Evolutionary conservation across 1,140 invertebrate genomes (phyloP).

Genomic region (Calliopsis andreniformis): DNA sequence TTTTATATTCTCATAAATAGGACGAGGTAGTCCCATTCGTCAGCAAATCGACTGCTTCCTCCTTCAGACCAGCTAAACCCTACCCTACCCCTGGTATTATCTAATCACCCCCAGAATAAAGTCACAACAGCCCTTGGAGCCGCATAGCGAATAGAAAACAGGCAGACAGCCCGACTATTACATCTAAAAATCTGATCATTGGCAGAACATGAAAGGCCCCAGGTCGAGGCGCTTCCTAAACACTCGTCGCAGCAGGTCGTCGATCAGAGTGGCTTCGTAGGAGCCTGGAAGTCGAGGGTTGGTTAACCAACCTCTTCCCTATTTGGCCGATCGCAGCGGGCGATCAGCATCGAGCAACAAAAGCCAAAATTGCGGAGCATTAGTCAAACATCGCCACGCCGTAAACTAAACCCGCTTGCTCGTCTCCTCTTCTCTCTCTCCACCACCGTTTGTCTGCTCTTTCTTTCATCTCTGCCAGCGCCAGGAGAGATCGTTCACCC

Average conservation of each 20-base stretch:
- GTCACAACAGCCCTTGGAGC: no score
- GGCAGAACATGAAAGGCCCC: background rate
- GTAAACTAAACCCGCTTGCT: slow-evolving; percentile 61
- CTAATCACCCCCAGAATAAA: no score
- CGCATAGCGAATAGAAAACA: no score
- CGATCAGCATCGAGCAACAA: slow-evolving; percentile 51
- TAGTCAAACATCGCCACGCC: slow-evolving; percentile 73
- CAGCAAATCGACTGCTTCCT: no score
- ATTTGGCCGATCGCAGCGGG: slow-evolving; percentile 56
- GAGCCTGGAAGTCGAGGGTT: slow-evolving; percentile 51
- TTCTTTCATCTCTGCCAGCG: background rate
- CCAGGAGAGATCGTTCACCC: slow-evolving; percentile 17
- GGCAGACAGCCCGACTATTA: background rate
- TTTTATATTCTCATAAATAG: no score
- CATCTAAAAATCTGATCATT: background rate
- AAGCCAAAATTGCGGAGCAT: slow-evolving; percentile 68
- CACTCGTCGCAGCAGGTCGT: slow-evolving; percentile 40
- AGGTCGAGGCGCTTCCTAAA: slow-evolving; percentile 35
- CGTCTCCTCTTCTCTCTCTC: no score
- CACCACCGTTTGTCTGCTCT: no score
- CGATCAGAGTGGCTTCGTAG: slow-evolving; percentile 42
- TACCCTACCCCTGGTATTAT: no score
- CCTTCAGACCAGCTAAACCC: no score
- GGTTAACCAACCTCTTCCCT: slow-evolving; percentile 57
- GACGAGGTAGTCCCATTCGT: no score